These are phyloP conservation scores for Pantelozetes paolii DNA, from an alignment of 2,888 invertebrate genomes.

Conservation along the genomic window DNA sequence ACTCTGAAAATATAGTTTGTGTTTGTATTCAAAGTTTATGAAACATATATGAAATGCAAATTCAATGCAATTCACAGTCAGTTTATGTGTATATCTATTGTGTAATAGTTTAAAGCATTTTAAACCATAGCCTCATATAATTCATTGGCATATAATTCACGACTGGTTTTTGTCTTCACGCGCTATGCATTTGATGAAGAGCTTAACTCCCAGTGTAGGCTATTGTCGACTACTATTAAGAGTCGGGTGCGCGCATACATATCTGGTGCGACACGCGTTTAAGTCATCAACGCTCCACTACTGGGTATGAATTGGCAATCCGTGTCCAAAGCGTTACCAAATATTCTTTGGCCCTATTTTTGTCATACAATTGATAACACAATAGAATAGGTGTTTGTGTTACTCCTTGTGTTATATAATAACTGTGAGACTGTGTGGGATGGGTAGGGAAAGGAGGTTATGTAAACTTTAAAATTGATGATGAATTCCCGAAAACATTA, in stretches of 20 bases:
- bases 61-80: background rate
- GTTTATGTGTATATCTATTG: background rate
- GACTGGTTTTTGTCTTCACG: slow-evolving; percentile 27
- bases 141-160: slow-evolving; percentile 22
- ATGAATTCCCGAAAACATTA: background rate
- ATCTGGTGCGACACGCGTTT: slow-evolving; percentile 21
- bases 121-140: slow-evolving; percentile 28
- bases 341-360: background rate
- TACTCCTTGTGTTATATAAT: slow-evolving; percentile 19
- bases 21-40: slow-evolving; percentile 13
- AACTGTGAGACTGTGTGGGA: slow-evolving; percentile 30
- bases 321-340: slow-evolving; percentile 20
- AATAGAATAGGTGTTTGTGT: background rate
- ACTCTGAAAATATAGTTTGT: background rate
- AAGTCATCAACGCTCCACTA: background rate
- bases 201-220: slow-evolving; percentile 28
- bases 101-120: background rate
- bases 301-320: background rate
- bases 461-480: slow-evolving; percentile 5
- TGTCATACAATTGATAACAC: background rate
- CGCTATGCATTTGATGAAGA: slow-evolving; percentile 31
- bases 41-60: slow-evolving; percentile 22
- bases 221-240: slow-evolving; percentile 14
- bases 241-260: background rate
- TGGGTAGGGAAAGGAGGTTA: slow-evolving; percentile 29